Percentiles rank a stretch among this genome's conserved stretches.
Conservation (phyloP, 2,888 invertebrate species). For the Himalopsyche japonica region DNA sequence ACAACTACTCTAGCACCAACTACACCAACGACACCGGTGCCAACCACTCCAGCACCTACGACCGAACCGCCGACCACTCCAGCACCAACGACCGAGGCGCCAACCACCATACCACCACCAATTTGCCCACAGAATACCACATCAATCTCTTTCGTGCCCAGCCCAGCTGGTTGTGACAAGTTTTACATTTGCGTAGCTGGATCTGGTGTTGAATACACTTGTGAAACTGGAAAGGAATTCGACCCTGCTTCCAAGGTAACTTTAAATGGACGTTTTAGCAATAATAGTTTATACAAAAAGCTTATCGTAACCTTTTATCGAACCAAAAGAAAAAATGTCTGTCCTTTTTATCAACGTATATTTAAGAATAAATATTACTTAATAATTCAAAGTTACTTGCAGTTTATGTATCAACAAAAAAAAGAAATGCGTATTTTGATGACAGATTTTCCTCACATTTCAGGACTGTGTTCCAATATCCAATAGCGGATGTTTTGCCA, state of each 20-base stretch:
- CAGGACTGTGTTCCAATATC: background rate
- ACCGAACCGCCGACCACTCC: background rate
- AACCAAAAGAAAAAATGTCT: too few species aligned
- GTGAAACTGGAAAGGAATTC: background rate
- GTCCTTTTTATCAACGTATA: too few species aligned
- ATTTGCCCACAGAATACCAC: background rate
- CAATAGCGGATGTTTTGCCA: background rate
- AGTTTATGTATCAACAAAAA: too few species aligned
- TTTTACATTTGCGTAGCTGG: constrained; percentile 2
- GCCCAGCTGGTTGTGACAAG: background rate
- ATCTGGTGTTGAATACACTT: background rate
- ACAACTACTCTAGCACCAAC: background rate
- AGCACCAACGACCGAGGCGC: background rate
- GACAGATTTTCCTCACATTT: background rate
- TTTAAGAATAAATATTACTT: too few species aligned
- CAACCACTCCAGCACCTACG: background rate
- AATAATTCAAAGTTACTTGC: too few species aligned
- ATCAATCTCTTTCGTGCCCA: background rate
- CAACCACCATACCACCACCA: background rate
- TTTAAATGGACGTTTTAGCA: too few species aligned
- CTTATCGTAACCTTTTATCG: too few species aligned
- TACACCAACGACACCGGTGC: background rate
- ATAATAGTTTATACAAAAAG: too few species aligned
- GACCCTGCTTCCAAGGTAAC: background rate
- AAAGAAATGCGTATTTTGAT: too few species aligned